These are phyloP conservation scores for Cyaniris semiargus DNA, from an alignment of 2,888 invertebrate genomes.

Conservation along the genomic window DNA sequence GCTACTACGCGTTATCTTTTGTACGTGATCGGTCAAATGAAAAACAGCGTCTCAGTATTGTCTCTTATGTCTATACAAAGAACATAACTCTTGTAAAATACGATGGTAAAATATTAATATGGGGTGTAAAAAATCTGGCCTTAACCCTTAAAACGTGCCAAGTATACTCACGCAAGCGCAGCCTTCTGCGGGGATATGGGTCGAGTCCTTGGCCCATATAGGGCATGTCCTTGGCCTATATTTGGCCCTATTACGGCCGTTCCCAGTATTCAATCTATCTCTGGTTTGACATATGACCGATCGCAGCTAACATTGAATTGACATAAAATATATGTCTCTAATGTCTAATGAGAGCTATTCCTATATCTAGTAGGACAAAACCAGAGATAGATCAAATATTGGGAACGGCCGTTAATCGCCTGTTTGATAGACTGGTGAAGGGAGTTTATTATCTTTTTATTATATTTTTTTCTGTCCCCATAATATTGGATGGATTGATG, in stretches of 20 bases:
- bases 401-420: too few species aligned
- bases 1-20: too few species aligned
- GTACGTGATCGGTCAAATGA: too few species aligned
- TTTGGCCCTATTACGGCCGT: too few species aligned
- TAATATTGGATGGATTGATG: background rate
- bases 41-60: too few species aligned
- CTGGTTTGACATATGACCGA: too few species aligned
- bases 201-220: constrained; percentile 20
- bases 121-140: background rate
- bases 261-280: too few species aligned
- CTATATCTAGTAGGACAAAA: too few species aligned
- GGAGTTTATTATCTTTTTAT: background rate
- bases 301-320: too few species aligned
- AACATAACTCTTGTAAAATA: background rate
- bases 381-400: too few species aligned
- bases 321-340: too few species aligned
- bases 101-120: background rate
- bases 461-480: background rate
- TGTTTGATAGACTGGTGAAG: background rate
- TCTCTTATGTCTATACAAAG: background rate
- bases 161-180: constrained; percentile 9
- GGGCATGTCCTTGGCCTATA: background rate
- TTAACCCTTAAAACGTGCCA: background rate
- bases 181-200: background rate
- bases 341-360: too few species aligned